phyloP scores from a whole-genome alignment of 2,113 vertebrate genomes.

The Urocolius indicus region DNA sequence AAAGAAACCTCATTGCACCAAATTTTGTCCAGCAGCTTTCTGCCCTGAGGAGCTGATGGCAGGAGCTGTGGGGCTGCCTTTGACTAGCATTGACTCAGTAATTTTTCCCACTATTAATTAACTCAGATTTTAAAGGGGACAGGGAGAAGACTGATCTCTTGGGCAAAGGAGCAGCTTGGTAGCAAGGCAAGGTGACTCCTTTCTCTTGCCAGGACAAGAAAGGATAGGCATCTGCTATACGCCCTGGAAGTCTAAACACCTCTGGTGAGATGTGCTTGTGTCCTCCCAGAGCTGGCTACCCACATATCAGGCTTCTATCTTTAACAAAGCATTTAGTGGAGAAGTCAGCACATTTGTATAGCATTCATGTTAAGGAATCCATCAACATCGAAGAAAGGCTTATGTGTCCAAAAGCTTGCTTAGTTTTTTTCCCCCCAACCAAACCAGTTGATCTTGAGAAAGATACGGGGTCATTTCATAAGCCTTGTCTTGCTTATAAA shows the following conservation, averaged over 20 bases:
- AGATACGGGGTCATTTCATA: background rate
- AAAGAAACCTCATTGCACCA: background rate
- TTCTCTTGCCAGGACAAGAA: background rate
- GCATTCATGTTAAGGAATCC: background rate
- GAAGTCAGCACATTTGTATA: background rate
- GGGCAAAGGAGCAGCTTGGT: background rate
- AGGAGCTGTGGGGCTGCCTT: background rate
- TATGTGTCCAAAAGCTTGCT: background rate
- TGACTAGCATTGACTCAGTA: background rate
- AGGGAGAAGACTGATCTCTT: background rate
- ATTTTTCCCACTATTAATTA: background rate
- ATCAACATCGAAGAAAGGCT: background rate
- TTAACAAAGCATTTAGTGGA: background rate
- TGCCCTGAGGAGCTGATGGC: background rate
- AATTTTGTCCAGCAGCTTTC: background rate
- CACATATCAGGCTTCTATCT: background rate
- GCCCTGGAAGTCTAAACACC: fast-evolving
- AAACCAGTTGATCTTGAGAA: background rate
- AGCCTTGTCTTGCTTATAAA: background rate
- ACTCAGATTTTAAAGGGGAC: background rate
- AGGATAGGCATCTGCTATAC: background rate
- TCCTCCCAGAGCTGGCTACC: background rate
- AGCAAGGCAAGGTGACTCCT: background rate
- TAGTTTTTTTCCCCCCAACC: background rate
- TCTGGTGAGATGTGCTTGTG: background rate